phyloP scores from a whole-genome alignment of 2,113 vertebrate genomes.

The Phylloscopus whistleri region DNA sequence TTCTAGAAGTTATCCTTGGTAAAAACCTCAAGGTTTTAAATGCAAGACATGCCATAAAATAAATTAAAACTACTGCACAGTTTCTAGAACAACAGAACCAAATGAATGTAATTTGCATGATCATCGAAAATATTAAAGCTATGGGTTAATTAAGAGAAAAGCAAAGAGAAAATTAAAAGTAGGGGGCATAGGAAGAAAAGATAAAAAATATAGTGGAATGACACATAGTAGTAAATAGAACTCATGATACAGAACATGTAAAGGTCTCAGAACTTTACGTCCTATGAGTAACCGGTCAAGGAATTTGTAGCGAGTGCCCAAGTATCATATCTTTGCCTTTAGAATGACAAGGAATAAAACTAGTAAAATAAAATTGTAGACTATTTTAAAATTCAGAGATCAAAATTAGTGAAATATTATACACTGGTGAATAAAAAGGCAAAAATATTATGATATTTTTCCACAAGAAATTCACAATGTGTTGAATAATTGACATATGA shows the following conservation, averaged over 20 bases:
- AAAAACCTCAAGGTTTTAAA: not conserved
- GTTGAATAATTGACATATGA: not conserved
- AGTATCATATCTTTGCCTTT: not conserved
- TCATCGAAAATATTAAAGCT: not conserved
- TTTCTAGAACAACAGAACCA: not conserved
- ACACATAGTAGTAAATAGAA: not conserved
- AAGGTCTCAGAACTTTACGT: not conserved
- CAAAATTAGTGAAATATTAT: not conserved
- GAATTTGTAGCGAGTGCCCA: not conserved
- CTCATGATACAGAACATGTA: not conserved
- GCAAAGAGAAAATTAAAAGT: not conserved
- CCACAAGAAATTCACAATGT: not conserved
- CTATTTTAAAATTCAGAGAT: not conserved
- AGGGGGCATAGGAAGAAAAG: fast-evolving
- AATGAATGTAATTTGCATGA: not conserved
- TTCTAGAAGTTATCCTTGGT: not conserved
- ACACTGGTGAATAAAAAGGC: not conserved
- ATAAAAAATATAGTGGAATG: not conserved
- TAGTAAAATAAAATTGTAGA: not conserved
- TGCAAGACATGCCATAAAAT: not conserved
- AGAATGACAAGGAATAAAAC: not conserved
- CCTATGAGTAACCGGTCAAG: not conserved
- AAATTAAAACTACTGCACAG: not conserved
- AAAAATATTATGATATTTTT: not conserved
- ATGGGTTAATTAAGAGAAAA: not conserved